A percentile compares a stretch with the other conserved stretches of the same genome.
Conservation (phyloP, 2,113 vertebrate genomes). For the Panthera uncia region DNA sequence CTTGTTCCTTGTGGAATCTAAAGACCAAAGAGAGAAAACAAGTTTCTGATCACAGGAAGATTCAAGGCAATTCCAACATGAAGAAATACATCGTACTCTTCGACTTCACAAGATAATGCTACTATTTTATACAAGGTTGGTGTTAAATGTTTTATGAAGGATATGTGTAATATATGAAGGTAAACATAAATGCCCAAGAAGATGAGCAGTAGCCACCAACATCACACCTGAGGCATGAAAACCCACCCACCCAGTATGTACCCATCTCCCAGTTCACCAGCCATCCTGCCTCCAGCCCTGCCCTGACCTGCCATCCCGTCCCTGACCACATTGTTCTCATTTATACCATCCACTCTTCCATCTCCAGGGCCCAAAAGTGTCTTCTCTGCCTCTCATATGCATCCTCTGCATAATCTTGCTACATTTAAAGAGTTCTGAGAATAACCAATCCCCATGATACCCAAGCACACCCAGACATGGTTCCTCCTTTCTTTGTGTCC, state of each 20-base stretch:
- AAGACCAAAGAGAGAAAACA: too few species aligned
- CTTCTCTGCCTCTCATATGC: not conserved
- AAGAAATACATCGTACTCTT: too few species aligned
- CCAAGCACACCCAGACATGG: not conserved
- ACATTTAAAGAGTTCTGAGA: not conserved
- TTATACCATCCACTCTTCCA: not conserved
- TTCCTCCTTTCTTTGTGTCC: not conserved
- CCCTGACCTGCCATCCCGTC: not conserved
- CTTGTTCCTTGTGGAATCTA: too few species aligned
- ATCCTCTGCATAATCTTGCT: not conserved
- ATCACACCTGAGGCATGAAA: not conserved
- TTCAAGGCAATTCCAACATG: rapidly evolving
- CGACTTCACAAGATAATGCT: too few species aligned
- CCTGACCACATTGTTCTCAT: not conserved
- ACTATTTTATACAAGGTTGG: too few species aligned
- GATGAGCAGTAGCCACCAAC: not conserved
- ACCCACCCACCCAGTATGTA: not conserved
- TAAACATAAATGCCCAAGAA: not conserved
- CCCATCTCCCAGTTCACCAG: not conserved
- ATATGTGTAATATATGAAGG: not conserved
- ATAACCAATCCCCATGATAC: not conserved
- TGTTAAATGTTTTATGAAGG: not conserved
- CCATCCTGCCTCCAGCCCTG: not conserved
- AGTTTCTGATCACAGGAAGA: too few species aligned
- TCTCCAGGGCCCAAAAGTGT: not conserved